Evolutionary conservation across 2,888 invertebrate species (phyloP), one percentile per base, ranked within the genome.

Genomic region (Cataglyphis albicans): DNA sequence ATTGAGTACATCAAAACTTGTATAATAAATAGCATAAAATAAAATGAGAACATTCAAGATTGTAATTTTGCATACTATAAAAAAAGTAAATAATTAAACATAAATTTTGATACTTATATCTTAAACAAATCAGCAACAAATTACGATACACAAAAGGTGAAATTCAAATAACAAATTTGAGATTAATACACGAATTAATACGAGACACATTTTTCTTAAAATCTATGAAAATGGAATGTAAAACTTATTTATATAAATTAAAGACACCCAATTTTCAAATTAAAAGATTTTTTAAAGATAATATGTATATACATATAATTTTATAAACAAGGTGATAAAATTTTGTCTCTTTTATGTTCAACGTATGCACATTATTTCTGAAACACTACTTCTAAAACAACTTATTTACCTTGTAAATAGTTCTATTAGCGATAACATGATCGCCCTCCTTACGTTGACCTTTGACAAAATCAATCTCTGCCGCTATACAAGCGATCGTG

Each of bases 361-460:
- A 74, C 5, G 12, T 35, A 57, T 59, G 21, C 10, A n/a, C 15
- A 61, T 5, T 55, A 44, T 21, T 25, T 25, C 25, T 25, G 1
- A 25, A 25, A 9, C 4, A 0, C 10, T 41, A 18, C n/a, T 52
- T 52, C 7, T 3, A 12, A 78, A 68, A 10, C 18, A 41, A 5
- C 55, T 44, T 35, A 80, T 86, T 89, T 88, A 93, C 93, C 81
- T 88, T 90, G 38, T 21, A 32, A 10, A 93, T 81, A n/a, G 72
- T 29, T 57, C 84, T 83, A 41, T 88, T 38, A 3, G 82, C 35
- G 5, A 89, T 67, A 3, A 91, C 44, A 0, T 76, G 10, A 67
- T 93, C 93, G 0, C 84, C 87, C 0, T 81, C 76, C 61, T 81
- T 12, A 4, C 88, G 90, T 68, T 80, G 61, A 7, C 93, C 93